Evolutionary conservation across 2,113 vertebrate species (phyloP), one percentile per base, ranked within the genome.

Genomic region (Psophia crepitans): DNA sequence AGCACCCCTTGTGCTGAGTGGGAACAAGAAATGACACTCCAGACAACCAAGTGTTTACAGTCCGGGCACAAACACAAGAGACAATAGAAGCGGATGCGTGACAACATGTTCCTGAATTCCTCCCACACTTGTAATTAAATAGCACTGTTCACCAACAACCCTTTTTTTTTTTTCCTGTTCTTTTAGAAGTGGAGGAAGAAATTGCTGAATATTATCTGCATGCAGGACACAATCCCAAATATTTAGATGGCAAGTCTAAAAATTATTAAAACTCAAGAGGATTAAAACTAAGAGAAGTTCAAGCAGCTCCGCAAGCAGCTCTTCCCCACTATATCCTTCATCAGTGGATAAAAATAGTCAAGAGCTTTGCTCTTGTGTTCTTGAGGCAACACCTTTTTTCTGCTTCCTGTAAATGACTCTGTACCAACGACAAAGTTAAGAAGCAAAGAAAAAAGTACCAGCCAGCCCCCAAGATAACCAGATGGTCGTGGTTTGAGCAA

Each of bases 371-470:
- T 93, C 74, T 93, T 35, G n/a, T 68, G 39, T 58, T 97, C 61
- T 85, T 65, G 81, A 85, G 87, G 81, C 84, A 94, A 87, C 91
- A 96, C 89, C 77, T 95, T 95, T 87, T 87, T 85, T 94, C 87
- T 82, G 75, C 66, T 96, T 97, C 95, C 96, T 92, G 84, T 63
- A 92, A 92, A 94, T 54, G 84, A 22, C 23, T 92, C 94, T 74
- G 46, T 70, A 70, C 26, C 21, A 1, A 71, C 27, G 56, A 35
- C 0, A 1, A 77, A 92, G 37, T 51, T 41, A 64, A 64, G 30
- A 73, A 69, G 71, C 58, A 68, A 37, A 90, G 49, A 63, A 58
- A 82, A 82, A 91, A 86, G 33, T 27, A 70, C 43, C 46, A 46
- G 57, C 27, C 74, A 76, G 58, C 44, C 58, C 54, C 39, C 17